Evolutionary conservation across 2,888 invertebrate species (phyloP).

Genomic region (Pandemis corylana): DNA sequence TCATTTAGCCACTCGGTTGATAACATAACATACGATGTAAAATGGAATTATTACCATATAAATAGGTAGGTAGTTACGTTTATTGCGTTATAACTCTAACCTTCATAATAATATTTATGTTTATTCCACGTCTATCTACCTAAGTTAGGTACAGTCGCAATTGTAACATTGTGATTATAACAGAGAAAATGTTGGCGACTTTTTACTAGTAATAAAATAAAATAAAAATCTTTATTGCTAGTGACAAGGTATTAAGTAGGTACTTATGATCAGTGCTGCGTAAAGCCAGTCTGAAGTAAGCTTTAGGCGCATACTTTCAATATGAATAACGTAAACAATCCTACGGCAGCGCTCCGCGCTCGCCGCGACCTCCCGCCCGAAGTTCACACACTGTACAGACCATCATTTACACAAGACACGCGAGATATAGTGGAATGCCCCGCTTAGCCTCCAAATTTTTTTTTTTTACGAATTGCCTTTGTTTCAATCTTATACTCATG

Average conservation of each 20-base stretch:
- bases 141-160: background rate
- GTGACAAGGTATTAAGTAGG: too few relatives aligned
- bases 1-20: background rate
- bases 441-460: background rate
- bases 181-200: too few relatives aligned
- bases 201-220: too few relatives aligned
- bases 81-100: background rate
- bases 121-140: background rate
- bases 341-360: conserved; percentile 24
- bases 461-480: background rate
- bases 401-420: background rate
- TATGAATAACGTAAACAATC: conserved; percentile 43
- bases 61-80: too few relatives aligned
- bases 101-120: background rate
- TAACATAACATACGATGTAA: background rate
- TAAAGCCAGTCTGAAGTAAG: conserved; percentile 14
- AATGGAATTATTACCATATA: background rate
- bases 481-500: too few relatives aligned
- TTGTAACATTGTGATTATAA: background rate
- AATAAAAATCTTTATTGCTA: too few relatives aligned
- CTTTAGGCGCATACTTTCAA: conserved; percentile 40
- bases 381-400: conserved; percentile 12
- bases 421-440: background rate
- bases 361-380: conserved; percentile 10
- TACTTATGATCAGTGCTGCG: background rate